phyloP scores from a whole-genome alignment of 1,140 invertebrate genomes.

The Aphelinus certus region DNA sequence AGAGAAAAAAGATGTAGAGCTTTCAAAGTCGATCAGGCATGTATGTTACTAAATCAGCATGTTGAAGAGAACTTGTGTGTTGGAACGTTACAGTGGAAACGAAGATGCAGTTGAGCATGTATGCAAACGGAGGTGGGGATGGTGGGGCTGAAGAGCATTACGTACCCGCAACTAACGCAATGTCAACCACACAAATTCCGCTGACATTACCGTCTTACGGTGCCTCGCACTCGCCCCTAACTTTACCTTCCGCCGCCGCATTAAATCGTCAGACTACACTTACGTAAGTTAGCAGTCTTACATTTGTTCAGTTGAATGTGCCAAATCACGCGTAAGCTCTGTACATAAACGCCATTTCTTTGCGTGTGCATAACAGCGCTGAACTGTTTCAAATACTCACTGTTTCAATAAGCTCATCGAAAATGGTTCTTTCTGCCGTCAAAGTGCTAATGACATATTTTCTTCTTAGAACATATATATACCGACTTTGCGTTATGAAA shows the following conservation, averaged over 20 bases:
- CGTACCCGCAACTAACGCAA: conserved; percentile 51
- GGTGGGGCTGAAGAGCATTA: conserved; percentile 55
- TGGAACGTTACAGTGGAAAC: conserved; percentile 59
- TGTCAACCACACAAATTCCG: conserved; percentile 53
- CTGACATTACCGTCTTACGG: conserved; percentile 42
- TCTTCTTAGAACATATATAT: not conserved
- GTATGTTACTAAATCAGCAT: not conserved
- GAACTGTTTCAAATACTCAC: no score
- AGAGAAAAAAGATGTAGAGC: no score
- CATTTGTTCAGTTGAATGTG: not conserved
- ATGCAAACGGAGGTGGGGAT: conserved; percentile 53
- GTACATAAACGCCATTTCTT: no score
- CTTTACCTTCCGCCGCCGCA: conserved; percentile 61
- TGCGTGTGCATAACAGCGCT: no score
- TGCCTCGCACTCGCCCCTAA: conserved; percentile 58
- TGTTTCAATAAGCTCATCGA: no score
- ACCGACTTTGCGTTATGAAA: no score
- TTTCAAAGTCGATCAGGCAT: not conserved
- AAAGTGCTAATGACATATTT: conserved; percentile 21
- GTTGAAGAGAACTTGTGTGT: not conserved
- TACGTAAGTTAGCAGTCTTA: conserved; percentile 55
- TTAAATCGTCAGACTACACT: conserved; percentile 62
- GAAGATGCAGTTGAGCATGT: conserved; percentile 62
- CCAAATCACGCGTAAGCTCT: not conserved
- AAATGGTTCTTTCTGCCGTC: no score